phyloP scores from a whole-genome alignment of 2,888 invertebrate genomes.

The Agrochola lychnidis region DNA sequence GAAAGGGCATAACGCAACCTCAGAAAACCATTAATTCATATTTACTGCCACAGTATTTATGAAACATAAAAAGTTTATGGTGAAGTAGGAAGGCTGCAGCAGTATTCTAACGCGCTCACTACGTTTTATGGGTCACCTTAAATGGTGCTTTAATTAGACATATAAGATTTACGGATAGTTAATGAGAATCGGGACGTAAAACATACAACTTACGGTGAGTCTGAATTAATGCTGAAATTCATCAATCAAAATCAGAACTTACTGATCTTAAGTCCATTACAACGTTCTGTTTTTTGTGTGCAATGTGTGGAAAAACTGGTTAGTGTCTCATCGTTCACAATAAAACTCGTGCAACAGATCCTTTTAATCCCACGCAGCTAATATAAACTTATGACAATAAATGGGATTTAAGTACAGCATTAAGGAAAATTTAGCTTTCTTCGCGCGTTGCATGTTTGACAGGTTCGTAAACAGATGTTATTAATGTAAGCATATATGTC shows the following conservation, averaged over 20 bases:
- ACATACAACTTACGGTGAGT: constrained; percentile 11
- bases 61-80: constrained; percentile 89
- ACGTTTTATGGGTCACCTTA: constrained; percentile 85
- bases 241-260: constrained; percentile 32
- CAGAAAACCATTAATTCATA: constrained; percentile 87
- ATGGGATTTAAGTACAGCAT: constrained; percentile 47
- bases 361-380: constrained; percentile 12
- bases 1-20: constrained; percentile 80
- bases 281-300: constrained; percentile 20
- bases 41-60: constrained; percentile 88
- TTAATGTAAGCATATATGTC: constrained; percentile 32
- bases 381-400: constrained; percentile 49
- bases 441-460: constrained; percentile 41
- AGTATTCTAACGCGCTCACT: constrained; percentile 77
- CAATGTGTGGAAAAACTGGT: constrained; percentile 7
- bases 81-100: constrained; percentile 83
- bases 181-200: constrained; percentile 47
- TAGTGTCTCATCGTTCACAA: constrained; percentile 24
- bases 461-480: constrained; percentile 52
- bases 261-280: constrained; percentile 4
- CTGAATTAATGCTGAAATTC: not conserved
- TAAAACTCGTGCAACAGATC: constrained; percentile 34
- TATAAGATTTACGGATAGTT: constrained; percentile 61
- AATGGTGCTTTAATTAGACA: constrained; percentile 82
- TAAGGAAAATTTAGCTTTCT: constrained; percentile 46